A percentile compares a stretch with the other conserved stretches of the same genome.
These are phyloP conservation scores for Ectropis grisescens DNA, from an alignment of 1,140 invertebrate species.

Conservation along the genomic window DNA sequence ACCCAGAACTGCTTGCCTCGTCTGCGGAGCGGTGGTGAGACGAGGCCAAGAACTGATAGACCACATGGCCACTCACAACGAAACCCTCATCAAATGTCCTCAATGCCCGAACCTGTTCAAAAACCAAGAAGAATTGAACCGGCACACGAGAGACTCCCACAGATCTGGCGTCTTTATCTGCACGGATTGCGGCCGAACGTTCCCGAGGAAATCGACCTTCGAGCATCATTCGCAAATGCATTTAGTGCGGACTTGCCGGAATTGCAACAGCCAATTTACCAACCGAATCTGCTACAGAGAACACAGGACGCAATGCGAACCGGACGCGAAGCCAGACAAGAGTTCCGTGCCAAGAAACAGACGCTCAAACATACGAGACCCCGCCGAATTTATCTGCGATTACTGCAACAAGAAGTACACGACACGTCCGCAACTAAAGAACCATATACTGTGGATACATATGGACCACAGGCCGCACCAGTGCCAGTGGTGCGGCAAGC, in stretches of 20 bases:
- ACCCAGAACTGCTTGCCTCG: slow-evolving; percentile 41
- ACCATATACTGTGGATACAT: slow-evolving; percentile 65
- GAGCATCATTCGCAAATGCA: slow-evolving; percentile 53
- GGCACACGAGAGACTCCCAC: slow-evolving; percentile 33
- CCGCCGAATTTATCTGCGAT: slow-evolving; percentile 51
- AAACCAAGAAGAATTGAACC: slow-evolving; percentile 21
- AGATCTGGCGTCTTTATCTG: slow-evolving; percentile 30
- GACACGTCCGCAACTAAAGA: slow-evolving; percentile 54
- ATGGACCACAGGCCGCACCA: slow-evolving; percentile 60
- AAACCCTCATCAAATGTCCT: slow-evolving; percentile 20
- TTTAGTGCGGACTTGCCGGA: slow-evolving; percentile 39
- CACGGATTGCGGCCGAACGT: slow-evolving; percentile 40
- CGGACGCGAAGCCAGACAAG: slow-evolving; percentile 35
- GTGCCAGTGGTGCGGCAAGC: slow-evolving; percentile 59
- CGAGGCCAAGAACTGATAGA: slow-evolving; percentile 39
- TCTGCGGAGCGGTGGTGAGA: slow-evolving; percentile 29
- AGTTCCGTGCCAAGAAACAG: slow-evolving; percentile 27
- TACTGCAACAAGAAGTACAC: slow-evolving; percentile 52
- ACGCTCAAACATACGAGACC: slow-evolving; percentile 45
- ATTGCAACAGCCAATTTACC: slow-evolving; percentile 41
- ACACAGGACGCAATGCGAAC: slow-evolving; percentile 43
- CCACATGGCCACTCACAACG: slow-evolving; percentile 35
- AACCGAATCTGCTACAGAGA: slow-evolving; percentile 46
- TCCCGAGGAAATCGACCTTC: slow-evolving; percentile 32
- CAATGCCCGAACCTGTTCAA: slow-evolving; percentile 35